A percentile compares a stretch with the other conserved stretches of the same genome.
Evolutionary conservation across 2,113 vertebrate genomes (phyloP).

Genomic region (Hippocampus mohnikei): DNA sequence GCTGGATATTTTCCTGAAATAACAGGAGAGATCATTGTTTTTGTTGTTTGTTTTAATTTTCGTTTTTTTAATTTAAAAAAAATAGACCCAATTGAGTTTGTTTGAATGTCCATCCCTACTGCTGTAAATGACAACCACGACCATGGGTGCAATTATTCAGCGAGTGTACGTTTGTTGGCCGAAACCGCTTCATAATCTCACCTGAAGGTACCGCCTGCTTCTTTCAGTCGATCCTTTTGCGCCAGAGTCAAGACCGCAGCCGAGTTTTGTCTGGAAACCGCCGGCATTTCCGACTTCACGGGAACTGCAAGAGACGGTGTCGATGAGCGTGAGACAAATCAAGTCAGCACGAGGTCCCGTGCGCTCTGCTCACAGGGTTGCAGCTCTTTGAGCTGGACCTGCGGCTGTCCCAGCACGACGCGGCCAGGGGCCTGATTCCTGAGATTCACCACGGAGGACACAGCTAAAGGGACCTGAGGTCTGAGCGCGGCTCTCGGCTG

Average conservation of each 20-base stretch:
- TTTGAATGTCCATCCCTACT: not conserved
- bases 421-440: constrained; percentile 83
- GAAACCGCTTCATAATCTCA: constrained; percentile 59
- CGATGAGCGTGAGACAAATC: not conserved
- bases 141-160: not conserved
- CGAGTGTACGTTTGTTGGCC: not conserved
- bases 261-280: constrained; percentile 78
- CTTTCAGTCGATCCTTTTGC: constrained; percentile 89
- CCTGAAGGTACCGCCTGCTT: constrained; percentile 91
- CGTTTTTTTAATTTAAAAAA: too few species aligned
- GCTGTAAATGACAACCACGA: not conserved
- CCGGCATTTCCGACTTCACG: constrained; percentile 76
- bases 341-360: not conserved
- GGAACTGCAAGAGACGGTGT: constrained; percentile 71
- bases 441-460: constrained; percentile 85
- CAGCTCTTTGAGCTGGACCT: constrained; percentile 82
- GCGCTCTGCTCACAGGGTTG: constrained; percentile 77
- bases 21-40: too few species aligned
- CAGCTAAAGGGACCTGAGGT: constrained; percentile 85
- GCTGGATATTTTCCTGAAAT: too few species aligned
- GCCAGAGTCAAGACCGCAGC: constrained; percentile 75
- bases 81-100: too few species aligned
- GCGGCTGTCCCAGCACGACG: constrained; percentile 84
- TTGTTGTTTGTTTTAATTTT: too few species aligned
- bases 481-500: constrained; percentile 86